Evolutionary conservation across 2,888 invertebrate species (phyloP).

Genomic region (Cordylochernes scorpioides): DNA sequence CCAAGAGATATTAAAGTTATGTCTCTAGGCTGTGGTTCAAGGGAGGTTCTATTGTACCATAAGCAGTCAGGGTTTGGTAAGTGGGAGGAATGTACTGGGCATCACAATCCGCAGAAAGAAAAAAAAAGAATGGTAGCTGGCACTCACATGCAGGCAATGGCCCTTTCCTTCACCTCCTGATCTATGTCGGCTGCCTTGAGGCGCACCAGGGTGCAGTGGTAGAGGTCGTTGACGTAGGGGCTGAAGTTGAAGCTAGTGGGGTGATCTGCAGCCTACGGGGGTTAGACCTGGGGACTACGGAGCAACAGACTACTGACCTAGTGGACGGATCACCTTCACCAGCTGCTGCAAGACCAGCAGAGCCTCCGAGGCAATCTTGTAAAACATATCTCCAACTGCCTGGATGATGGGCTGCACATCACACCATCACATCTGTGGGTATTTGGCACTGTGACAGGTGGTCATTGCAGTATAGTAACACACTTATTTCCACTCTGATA

Average conservation of each 20-base stretch:
- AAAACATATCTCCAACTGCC: slow-evolving; percentile 81
- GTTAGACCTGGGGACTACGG: neutral
- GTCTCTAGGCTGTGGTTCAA: no score
- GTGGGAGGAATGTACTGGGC: no score
- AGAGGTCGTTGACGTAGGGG: slow-evolving; percentile 42
- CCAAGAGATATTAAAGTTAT: no score
- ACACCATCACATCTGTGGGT: no score
- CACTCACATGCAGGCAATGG: slow-evolving; percentile 64
- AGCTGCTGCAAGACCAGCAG: slow-evolving; percentile 70
- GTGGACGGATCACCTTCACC: slow-evolving; percentile 69
- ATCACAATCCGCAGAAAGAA: no score
- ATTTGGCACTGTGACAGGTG: no score
- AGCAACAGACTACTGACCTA: slow-evolving; percentile 31
- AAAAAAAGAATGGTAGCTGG: no score
- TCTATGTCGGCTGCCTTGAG: slow-evolving; percentile 86
- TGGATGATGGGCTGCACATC: slow-evolving; percentile 40
- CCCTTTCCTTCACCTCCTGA: slow-evolving; percentile 94
- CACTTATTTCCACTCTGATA: no score
- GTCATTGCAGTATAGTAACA: no score
- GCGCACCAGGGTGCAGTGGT: slow-evolving; percentile 53
- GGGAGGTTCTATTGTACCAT: no score
- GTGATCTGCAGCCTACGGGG: slow-evolving; percentile 18
- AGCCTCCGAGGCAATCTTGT: slow-evolving; percentile 94
- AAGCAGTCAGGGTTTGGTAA: no score
- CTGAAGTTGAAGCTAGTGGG: slow-evolving; percentile 39